Base-by-base conservation (phyloP, 2,888 invertebrate genomes). In the Nephrotoma guestfalica region DNA sequence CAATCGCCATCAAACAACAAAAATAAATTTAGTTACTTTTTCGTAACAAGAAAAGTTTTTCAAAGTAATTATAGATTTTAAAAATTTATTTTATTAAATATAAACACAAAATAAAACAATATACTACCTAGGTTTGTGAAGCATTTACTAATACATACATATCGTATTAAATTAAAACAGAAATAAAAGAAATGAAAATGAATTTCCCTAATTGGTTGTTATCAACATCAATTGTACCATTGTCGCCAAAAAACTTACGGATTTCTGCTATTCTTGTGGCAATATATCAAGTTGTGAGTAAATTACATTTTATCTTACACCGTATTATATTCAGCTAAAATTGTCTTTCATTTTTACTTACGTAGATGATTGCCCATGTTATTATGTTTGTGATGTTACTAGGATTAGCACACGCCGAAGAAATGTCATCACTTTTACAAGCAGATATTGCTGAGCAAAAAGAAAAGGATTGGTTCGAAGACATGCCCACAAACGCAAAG, bases 271-370 rank as follows among this genome's bases (percentile, higher is more conserved):
- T 91, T 87, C 88, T 91, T 84, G 90, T 91, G 88, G 90, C 90
- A 87, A 90, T 91, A 86, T 91, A 90, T 88, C 91, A 91, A 89
- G 88, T 91, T 90, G 91, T 91, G 88, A 90, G 91, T 90, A 43
- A 41, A 41, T 30, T 30, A 30, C 30, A 30, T 30, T 30, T 30
- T 30, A 30, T 1, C n/a, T 7, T 41, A 18, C 9, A 11, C 86
- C 84, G 43, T 86, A 30, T 51, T 18, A 13, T n/a, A 13, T 18
- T 83, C 30, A 30, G 30, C 86, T 87, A 88, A 87, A 84, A n/a
- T 30, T 42, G 51, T 83, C 87, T 18, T 43, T 15, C 15, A 86
- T 86, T 88, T 18, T 2, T 41, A 18, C 13, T 42, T 13, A 71
- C 41, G 3, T 87, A 91, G 91, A 88, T 91, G n/a, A 89, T 91